Evolutionary conservation across 2,888 invertebrate genomes (phyloP), one percentile per base, ranked within the genome.

Genomic region (Stenodema calcarata): DNA sequence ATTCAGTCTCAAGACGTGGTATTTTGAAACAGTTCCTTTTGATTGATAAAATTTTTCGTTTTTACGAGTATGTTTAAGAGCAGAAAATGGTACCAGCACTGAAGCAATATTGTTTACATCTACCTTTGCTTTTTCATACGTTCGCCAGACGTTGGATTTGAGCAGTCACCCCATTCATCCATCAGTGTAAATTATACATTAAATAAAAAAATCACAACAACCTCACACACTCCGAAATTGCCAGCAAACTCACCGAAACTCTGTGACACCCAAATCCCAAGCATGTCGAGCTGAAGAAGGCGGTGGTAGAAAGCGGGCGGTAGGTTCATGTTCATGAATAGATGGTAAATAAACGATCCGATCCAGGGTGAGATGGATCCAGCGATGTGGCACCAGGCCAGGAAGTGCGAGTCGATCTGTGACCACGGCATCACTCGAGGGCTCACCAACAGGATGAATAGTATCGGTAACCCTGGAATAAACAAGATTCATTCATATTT

Each of bases 261-360:
- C 92, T 97, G 97, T 90, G 96, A 96, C 92, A 97, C 95, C 97
- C 97, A 97, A 90, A 97, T 97, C 88, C 97, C 97, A 87, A 97
- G 93, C 96, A 97, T 97, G 91, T 97, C 97, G 90, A 97, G 92
- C 92, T 96, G 96, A 89, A 97, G 93, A 88, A 97, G 93, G 78
- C 94, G 93, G 90, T 95, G 94, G 92, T 97, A 97, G 89, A 95
- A 92, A 69, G 91, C 91, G 90, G 94, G 95, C 75, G 96, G 97
- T 88, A 93, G 93, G 90, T 96, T 94, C 90, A 95, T 93, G 92
- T 96, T 97, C 97, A 97, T 97, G 92, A 97, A 97, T 87, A 96
- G 93, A 91, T 97, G 97, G 91, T 97, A 97, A 88, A 96, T 92
- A 91, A 96, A 96, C 90, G 96, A 96, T 89, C 96, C 97, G 90